phyloP scores from a whole-genome alignment of 2,113 vertebrate species.

The Lepus timidus region DNA sequence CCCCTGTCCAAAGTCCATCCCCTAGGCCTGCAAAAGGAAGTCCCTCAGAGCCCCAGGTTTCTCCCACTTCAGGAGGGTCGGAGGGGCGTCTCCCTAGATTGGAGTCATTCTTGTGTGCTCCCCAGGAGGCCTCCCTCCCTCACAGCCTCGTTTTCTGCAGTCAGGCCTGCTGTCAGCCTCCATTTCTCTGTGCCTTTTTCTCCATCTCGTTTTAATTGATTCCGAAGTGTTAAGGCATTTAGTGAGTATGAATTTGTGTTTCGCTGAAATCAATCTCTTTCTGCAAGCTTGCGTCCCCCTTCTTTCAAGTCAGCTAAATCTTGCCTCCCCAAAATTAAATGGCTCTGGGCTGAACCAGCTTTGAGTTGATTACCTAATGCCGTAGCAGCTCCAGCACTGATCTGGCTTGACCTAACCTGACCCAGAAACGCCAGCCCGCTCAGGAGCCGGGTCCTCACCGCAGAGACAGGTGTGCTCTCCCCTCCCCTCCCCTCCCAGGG shows the following conservation, averaged over 20 bases:
- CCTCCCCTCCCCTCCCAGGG: not conserved
- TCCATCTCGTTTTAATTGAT: conserved; percentile 84
- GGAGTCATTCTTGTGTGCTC: not conserved
- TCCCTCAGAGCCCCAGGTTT: not conserved
- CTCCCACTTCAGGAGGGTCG: not conserved
- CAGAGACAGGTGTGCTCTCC: not conserved
- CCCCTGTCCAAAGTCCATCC: not conserved
- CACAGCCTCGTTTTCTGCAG: not conserved
- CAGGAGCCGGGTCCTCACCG: not conserved
- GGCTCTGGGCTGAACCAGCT: conserved; percentile 79
- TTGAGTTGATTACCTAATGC: conserved; percentile 67
- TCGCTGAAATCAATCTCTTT: conserved; percentile 83
- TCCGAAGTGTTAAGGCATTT: conserved; percentile 82
- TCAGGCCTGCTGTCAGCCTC: not conserved
- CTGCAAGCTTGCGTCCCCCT: conserved; percentile 84
- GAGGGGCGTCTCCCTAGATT: not conserved
- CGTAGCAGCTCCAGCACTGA: conserved; percentile 54
- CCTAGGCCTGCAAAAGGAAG: not conserved
- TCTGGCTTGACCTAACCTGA: conserved; percentile 76
- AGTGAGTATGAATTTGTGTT: conserved; percentile 78
- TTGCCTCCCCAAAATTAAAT: conserved; percentile 75
- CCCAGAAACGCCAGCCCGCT: conserved; percentile 76
- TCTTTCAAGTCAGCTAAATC: conserved; percentile 83
- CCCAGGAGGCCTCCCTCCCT: not conserved
- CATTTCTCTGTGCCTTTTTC: conserved; percentile 59